These are phyloP conservation scores for Drosophila ananassae DNA, from an alignment of 1,140 invertebrate species.

Conservation along the genomic window DNA sequence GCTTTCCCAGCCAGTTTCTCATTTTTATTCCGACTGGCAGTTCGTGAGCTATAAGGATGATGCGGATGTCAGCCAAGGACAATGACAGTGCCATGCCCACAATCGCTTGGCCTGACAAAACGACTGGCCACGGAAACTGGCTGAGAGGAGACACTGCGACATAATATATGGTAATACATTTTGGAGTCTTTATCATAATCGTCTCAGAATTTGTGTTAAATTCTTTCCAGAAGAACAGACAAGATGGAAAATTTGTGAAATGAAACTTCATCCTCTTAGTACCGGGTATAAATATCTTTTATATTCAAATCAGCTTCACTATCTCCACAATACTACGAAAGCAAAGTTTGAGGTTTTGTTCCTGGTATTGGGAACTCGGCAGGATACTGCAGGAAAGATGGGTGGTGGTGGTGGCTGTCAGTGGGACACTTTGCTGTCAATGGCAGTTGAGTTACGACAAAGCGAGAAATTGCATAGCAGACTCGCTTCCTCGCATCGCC, in stretches of 20 bases:
- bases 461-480: slow-evolving; percentile 58
- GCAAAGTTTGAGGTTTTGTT: slow-evolving; percentile 30
- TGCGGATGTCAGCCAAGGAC: slow-evolving; percentile 41
- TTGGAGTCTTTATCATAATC: neutral
- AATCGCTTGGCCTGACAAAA: slow-evolving; percentile 53
- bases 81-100: slow-evolving; percentile 36
- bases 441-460: slow-evolving; percentile 70
- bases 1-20: neutral
- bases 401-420: neutral
- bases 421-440: slow-evolving; percentile 50
- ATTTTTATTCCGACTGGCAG: neutral
- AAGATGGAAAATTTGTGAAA: too few species aligned
- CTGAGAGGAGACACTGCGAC: neutral
- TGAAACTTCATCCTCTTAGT: neutral
- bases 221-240: neutral
- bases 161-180: neutral
- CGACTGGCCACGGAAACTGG: slow-evolving; percentile 26
- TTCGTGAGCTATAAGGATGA: slow-evolving; percentile 11
- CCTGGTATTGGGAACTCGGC: slow-evolving; percentile 11
- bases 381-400: neutral
- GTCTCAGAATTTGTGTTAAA: neutral
- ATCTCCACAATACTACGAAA: slow-evolving; percentile 4
- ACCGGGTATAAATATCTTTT: neutral
- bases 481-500: slow-evolving; percentile 15
- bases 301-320: neutral